Evolutionary conservation across 2,113 vertebrate genomes (phyloP).

Genomic region (Callipepla californica): DNA sequence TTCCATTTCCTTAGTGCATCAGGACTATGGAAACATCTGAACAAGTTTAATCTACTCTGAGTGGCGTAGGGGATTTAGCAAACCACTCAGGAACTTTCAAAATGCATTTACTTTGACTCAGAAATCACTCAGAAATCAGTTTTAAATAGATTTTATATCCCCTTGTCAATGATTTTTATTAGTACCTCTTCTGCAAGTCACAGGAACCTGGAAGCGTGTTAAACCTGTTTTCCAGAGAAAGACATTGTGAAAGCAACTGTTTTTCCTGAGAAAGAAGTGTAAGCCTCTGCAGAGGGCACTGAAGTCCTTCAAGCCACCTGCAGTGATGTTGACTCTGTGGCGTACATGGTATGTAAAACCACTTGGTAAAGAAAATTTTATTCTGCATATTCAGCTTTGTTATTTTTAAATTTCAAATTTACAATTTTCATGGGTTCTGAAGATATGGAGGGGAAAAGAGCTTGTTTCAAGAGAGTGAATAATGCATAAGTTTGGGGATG

Average conservation of each 20-base stretch:
- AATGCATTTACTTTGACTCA: not conserved
- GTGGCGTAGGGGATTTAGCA: not conserved
- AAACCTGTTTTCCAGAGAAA: too few species aligned
- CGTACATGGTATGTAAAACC: not conserved
- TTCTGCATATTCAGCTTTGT: too few species aligned
- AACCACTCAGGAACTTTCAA: not conserved
- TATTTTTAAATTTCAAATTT: too few species aligned
- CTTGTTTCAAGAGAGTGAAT: fast-evolving
- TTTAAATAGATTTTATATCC: not conserved
- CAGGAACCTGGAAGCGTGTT: not conserved
- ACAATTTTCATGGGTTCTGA: not conserved
- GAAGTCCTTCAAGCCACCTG: not conserved
- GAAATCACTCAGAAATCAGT: not conserved
- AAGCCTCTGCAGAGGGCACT: not conserved
- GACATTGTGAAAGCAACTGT: not conserved
- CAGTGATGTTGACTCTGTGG: too few species aligned
- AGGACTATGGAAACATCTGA: not conserved
- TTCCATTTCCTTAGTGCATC: not conserved
- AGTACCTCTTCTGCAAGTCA: too few species aligned
- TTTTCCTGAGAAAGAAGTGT: not conserved
- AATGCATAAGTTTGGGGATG: not conserved
- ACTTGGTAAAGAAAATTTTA: too few species aligned
- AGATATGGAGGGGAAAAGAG: not conserved
- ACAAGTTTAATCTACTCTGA: not conserved
- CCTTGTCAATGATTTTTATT: too few species aligned